Percentiles rank a stretch among this genome's conserved stretches.
These are phyloP conservation scores for Pocillopora grandis DNA, from an alignment of 92 coral and sea anemone species.

Conservation along the genomic window DNA sequence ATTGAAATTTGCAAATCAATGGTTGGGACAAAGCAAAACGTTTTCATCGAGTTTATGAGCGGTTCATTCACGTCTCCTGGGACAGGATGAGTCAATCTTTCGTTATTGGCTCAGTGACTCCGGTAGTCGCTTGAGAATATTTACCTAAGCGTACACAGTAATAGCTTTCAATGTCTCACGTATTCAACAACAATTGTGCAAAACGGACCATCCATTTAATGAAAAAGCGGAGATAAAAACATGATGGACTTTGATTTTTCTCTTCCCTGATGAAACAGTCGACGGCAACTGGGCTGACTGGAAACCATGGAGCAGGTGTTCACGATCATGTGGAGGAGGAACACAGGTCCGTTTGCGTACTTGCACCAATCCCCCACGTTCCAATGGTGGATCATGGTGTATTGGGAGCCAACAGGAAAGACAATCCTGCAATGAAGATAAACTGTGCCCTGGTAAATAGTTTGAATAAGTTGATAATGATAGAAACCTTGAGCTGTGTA, in stretches of 20 bases:
- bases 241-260: neutral
- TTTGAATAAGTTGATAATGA: neutral
- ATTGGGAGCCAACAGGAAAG: slow-evolving; percentile 18
- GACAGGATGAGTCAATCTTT: too few species aligned
- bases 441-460: slow-evolving; percentile 28
- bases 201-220: neutral
- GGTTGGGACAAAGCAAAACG: too few species aligned
- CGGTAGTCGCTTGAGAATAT: too few species aligned
- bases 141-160: too few species aligned
- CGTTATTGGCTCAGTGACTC: too few species aligned
- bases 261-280: slow-evolving; percentile 1
- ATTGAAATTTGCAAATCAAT: too few species aligned
- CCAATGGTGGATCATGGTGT: slow-evolving; percentile 26
- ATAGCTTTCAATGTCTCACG: too few species aligned
- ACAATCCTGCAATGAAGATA: slow-evolving; percentile 26
- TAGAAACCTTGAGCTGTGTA: neutral
- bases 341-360: slow-evolving; percentile 30
- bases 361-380: slow-evolving; percentile 42
- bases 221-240: neutral
- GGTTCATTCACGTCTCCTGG: too few species aligned
- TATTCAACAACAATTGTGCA: neutral
- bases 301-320: slow-evolving; percentile 46
- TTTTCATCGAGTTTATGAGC: too few species aligned
- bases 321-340: slow-evolving; percentile 52
- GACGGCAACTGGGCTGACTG: slow-evolving; percentile 40